phyloP scores from a whole-genome alignment of 2,113 vertebrate species.

The Eubucco bourcierii region DNA sequence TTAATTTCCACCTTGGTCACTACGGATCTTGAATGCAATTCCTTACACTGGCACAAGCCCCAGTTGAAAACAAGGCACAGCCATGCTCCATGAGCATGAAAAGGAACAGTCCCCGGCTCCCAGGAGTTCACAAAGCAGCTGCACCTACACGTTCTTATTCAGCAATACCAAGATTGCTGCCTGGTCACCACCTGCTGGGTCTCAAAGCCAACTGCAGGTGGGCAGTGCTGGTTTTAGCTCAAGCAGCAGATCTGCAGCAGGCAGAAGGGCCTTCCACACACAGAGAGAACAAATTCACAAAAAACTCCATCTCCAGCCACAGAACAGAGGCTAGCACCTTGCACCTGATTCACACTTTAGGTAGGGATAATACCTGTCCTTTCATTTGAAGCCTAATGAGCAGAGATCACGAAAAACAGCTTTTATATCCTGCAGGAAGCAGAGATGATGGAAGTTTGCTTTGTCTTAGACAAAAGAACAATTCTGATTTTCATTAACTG shows the following conservation, averaged over 20 bases:
- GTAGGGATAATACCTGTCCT: neutral
- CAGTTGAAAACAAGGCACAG: accelerated
- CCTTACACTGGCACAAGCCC: neutral
- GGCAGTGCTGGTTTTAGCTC: neutral
- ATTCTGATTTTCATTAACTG: neutral
- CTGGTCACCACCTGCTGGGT: neutral
- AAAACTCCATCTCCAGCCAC: neutral
- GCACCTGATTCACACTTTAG: neutral
- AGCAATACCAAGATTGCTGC: neutral
- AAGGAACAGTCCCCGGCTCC: accelerated
- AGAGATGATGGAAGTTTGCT: neutral
- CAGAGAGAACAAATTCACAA: neutral
- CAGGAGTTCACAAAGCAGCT: neutral
- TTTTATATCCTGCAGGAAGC: neutral
- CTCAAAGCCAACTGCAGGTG: neutral
- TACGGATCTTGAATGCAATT: accelerated
- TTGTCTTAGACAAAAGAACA: neutral
- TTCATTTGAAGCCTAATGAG: neutral
- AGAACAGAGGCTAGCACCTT: neutral
- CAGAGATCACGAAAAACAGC: neutral
- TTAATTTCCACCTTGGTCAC: neutral
- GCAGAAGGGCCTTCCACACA: neutral
- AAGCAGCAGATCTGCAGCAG: neutral
- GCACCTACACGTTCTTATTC: neutral
- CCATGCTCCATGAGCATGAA: neutral